Base-by-base conservation (phyloP, 2,888 invertebrate species). In the Cantharis rustica region DNA sequence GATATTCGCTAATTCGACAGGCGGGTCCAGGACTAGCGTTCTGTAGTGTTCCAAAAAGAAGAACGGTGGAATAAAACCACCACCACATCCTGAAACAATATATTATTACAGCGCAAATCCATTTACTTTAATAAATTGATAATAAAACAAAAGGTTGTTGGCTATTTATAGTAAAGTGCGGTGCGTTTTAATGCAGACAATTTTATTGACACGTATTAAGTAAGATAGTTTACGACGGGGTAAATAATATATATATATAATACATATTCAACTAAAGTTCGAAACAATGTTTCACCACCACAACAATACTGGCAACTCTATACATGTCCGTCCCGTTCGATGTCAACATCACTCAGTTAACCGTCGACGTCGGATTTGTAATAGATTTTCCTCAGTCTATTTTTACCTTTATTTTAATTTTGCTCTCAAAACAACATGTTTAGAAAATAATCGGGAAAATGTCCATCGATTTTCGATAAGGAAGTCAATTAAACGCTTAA, bases 1-100 rank as follows among this genome's bases (percentile, higher is more conserved):
- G 91, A 88, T 93, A 93, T 88, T 95, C 95, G 81, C 94, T 94
- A 83, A 95, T 92, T 85, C 94, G 92, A 88, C 96, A 96, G 84
- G 93, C 91, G 77, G 89, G 89, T 81, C 89, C 89, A 77, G 89
- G 87, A 82, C 83, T 85, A 61, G 84, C 86, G 80, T 71, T 70
- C 61, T 75, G 68, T 9, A 78, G 47, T 15, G 73, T 63, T 10
- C 73, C 71, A 62, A 78, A 23, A n/a, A 76, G 63, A 66, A 71
- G 69, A 16, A 75, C 68, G 63, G 82, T 80, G 47, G 82, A 78
- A 71, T 79, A 80, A 72, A 84, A 76, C 83, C 84, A 83, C 81
- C 83, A 81, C 84, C 84, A 82, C 86, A 86, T 86, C 82, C 85
- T 85, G 83, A 23, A 84, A 84, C 74, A 79, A 73, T 74, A 79